These are phyloP conservation scores for Cephonodes hylas DNA, from an alignment of 2,888 invertebrate genomes.

Conservation along the genomic window DNA sequence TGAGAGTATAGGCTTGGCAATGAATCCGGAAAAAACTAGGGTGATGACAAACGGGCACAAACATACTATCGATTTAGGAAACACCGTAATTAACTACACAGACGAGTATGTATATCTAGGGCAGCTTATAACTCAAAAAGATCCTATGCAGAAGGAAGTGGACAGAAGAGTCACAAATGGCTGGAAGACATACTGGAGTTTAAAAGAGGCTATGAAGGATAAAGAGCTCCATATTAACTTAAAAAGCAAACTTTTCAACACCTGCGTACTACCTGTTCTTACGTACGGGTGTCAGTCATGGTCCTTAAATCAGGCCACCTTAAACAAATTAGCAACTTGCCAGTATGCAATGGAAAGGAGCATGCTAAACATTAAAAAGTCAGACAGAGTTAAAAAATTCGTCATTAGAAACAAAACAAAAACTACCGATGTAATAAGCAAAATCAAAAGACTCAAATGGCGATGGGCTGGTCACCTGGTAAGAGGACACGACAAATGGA, in stretches of 20 bases:
- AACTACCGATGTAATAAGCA: not conserved
- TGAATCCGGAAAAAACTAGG: slow-evolving; percentile 8
- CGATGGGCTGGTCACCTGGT: not conserved
- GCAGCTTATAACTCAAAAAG: not conserved
- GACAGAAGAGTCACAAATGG: slow-evolving; percentile 15
- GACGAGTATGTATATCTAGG: no score
- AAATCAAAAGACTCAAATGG: not conserved
- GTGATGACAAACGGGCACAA: no score
- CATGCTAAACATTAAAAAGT: not conserved
- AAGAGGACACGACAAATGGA: not conserved
- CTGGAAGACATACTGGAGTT: slow-evolving; percentile 14
- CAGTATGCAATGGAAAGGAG: not conserved
- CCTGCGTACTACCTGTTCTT: slow-evolving; percentile 16
- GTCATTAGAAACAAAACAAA: not conserved
- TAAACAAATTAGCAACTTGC: no score
- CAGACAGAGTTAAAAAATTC: not conserved
- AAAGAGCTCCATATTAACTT: slow-evolving; percentile 1
- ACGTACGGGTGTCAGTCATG: not conserved
- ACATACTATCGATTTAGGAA: no score
- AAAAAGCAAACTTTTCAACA: slow-evolving; percentile 13
- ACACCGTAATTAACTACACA: not conserved
- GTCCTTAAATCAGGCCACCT: not conserved
- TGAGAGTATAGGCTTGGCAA: slow-evolving; percentile 21
- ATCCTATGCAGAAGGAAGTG: slow-evolving; percentile 11
- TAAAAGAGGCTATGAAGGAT: slow-evolving; percentile 17